phyloP scores from a whole-genome alignment of 2,113 vertebrate genomes.

The Coracopsis vasa region DNA sequence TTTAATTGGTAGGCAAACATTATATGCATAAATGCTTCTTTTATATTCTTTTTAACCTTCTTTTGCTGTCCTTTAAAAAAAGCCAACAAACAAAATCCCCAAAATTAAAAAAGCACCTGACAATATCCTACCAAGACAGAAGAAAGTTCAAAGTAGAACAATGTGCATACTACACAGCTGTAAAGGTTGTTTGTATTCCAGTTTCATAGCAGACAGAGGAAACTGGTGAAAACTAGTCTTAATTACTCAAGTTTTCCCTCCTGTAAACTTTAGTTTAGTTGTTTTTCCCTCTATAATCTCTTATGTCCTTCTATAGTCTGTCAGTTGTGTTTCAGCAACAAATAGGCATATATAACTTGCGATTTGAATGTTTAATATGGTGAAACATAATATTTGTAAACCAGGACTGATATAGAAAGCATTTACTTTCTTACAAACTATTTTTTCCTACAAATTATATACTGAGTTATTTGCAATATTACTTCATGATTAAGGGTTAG shows the following conservation, averaged over 20 bases:
- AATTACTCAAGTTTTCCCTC: background rate
- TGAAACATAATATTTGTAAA: background rate
- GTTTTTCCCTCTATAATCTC: background rate
- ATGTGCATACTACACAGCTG: background rate
- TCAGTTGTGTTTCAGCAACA: background rate
- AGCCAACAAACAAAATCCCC: background rate
- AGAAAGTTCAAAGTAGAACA: background rate
- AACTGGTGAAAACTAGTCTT: background rate
- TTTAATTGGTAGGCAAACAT: background rate
- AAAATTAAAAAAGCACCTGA: background rate
- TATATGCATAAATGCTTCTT: background rate
- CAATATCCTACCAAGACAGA: background rate
- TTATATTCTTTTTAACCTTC: conserved; percentile 13
- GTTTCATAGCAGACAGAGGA: background rate
- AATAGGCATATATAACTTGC: background rate
- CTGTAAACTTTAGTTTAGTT: background rate
- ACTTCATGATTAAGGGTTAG: background rate
- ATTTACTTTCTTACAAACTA: background rate
- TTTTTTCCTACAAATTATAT: background rate
- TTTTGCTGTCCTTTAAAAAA: background rate
- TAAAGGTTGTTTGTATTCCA: background rate
- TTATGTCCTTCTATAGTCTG: background rate
- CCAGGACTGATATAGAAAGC: background rate
- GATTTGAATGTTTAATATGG: background rate
- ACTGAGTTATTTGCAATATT: background rate